These are phyloP conservation scores for Machaerirhynchus nigripectus DNA, from an alignment of 2,113 vertebrate genomes.

Conservation along the genomic window DNA sequence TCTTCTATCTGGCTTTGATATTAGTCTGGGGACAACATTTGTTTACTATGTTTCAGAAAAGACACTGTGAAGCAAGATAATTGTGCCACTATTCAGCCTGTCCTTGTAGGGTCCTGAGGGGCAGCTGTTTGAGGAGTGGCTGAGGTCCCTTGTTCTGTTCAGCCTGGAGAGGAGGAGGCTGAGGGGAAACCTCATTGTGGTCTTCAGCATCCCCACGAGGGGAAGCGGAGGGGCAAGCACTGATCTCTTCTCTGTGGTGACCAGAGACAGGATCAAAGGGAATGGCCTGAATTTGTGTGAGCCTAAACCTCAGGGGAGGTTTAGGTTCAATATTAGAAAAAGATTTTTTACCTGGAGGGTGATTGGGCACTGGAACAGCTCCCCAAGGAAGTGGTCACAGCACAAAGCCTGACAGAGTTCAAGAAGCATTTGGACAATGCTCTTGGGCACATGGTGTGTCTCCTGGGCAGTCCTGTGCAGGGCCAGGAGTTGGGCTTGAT, in stretches of 20 bases:
- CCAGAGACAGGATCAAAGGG: fast-evolving
- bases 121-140: neutral
- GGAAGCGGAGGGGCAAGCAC: neutral
- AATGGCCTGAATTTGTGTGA: neutral
- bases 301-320: neutral
- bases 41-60: neutral
- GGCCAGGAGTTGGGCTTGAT: neutral
- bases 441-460: neutral
- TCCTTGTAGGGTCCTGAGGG: neutral
- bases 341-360: neutral
- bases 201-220: neutral
- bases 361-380: neutral
- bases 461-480: neutral
- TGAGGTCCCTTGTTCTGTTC: neutral
- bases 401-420: neutral
- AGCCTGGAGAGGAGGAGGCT: neutral
- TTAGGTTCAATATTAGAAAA: neutral
- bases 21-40: neutral
- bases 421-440: neutral
- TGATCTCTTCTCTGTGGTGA: neutral
- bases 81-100: neutral
- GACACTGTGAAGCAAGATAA: neutral
- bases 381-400: neutral
- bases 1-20: neutral
- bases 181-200: neutral